Conservation (phyloP, 2,797 vertebrate genomes). For the Spinibarbus caldwelli region DNA sequence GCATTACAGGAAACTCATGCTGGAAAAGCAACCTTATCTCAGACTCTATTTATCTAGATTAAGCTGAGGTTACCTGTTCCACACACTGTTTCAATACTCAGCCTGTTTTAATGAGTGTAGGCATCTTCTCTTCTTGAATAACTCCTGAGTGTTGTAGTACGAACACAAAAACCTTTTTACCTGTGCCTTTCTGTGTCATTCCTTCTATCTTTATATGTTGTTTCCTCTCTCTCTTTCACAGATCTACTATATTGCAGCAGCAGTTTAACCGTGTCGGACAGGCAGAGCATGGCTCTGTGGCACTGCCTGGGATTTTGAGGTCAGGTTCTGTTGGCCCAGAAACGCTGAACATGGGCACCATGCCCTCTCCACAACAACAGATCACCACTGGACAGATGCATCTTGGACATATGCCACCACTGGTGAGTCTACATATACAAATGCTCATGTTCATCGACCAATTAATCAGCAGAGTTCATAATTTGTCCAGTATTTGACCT, state of each 20-base stretch:
- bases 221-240: conserved; percentile 56
- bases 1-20: conserved; percentile 10
- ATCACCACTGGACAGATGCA: conserved; percentile 95
- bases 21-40: conserved; percentile 35
- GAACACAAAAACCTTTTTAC: background rate
- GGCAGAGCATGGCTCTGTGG: conserved; percentile 91
- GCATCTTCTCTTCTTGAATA: background rate
- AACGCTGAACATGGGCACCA: conserved; percentile 90
- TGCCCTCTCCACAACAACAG: conserved; percentile 95
- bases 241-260: conserved; percentile 94
- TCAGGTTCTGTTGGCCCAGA: conserved; percentile 91
- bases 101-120: background rate
- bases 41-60: conserved; percentile 29
- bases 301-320: conserved; percentile 91
- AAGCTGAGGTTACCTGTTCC: conserved; percentile 32
- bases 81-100: conserved; percentile 23
- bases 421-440: conserved; percentile 78
- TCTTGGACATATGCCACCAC: conserved; percentile 94
- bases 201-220: background rate
- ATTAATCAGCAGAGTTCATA: background rate
- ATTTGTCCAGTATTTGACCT: background rate
- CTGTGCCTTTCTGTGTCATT: background rate
- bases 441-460: background rate
- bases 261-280: conserved; percentile 92
- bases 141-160: background rate